A percentile compares a stretch with the other conserved stretches of the same genome.
Conservation (phyloP, 1,140 invertebrate species). For the Aphidius gifuensis region DNA sequence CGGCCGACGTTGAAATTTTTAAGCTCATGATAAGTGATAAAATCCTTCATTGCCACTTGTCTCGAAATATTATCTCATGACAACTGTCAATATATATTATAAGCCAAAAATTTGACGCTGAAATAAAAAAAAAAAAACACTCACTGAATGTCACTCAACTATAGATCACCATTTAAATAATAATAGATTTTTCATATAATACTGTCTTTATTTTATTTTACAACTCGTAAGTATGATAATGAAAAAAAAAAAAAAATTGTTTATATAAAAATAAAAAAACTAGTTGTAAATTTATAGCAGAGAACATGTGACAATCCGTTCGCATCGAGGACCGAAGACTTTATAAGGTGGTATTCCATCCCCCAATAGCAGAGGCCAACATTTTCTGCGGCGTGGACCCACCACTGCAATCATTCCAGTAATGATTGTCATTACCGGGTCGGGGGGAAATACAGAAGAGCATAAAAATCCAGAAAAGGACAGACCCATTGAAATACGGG, state of each 20-base stretch:
- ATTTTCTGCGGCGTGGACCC: slow-evolving; percentile 34
- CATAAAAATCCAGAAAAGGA: slow-evolving; percentile 17
- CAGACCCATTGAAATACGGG: slow-evolving; percentile 9
- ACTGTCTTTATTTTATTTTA: too few relatives aligned
- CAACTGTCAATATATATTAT: too few relatives aligned
- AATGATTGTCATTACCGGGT: slow-evolving; percentile 53
- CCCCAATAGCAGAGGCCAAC: slow-evolving; percentile 40
- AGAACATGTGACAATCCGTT: slow-evolving; percentile 45
- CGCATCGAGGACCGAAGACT: slow-evolving; percentile 48
- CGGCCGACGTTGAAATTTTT: too few relatives aligned
- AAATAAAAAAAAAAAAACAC: too few relatives aligned
- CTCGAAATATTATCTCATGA: too few relatives aligned
- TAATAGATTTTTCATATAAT: too few relatives aligned
- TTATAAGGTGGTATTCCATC: slow-evolving; percentile 48
- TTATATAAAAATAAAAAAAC: not conserved
- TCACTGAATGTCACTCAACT: too few relatives aligned
- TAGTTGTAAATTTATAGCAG: slow-evolving; percentile 6
- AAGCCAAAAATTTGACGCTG: too few relatives aligned
- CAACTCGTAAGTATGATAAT: too few relatives aligned
- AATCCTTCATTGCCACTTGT: too few relatives aligned
- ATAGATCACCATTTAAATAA: too few relatives aligned
- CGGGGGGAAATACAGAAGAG: slow-evolving; percentile 40
- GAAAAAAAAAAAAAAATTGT: not conserved
- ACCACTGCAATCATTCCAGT: slow-evolving; percentile 51
- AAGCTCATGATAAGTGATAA: too few relatives aligned